A percentile compares a stretch with the other conserved stretches of the same genome.
Evolutionary conservation across 2,113 vertebrate species (phyloP).

Genomic region (Saimiri boliviensis): DNA sequence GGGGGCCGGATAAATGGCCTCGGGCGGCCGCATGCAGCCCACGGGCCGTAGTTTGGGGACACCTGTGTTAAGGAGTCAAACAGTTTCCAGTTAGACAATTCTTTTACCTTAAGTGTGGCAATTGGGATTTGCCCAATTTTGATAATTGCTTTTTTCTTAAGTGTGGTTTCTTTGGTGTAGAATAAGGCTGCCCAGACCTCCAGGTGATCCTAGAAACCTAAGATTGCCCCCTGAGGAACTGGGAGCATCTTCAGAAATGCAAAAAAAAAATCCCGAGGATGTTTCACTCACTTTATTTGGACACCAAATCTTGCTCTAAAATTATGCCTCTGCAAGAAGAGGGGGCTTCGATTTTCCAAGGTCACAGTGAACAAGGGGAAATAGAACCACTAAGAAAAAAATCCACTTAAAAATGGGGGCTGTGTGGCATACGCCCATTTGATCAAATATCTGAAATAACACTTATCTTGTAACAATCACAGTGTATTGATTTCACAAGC

Average conservation of each 20-base stretch:
- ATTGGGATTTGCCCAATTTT: not conserved
- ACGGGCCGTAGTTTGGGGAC: no score
- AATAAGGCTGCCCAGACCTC: not conserved
- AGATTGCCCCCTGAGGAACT: not conserved
- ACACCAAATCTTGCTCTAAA: slow-evolving; percentile 33
- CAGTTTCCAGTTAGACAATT: not conserved
- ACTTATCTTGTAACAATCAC: slow-evolving; percentile 55
- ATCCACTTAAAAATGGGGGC: not conserved
- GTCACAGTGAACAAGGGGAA: not conserved
- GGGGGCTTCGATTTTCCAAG: not conserved
- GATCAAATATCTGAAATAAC: slow-evolving; percentile 63
- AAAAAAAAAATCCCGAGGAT: not conserved
- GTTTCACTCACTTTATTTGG: not conserved
- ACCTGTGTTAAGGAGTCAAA: not conserved
- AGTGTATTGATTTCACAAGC: slow-evolving; percentile 49
- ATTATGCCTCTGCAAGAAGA: slow-evolving; percentile 35
- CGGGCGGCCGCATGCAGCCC: no score
- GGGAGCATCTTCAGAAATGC: not conserved
- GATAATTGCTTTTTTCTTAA: not conserved
- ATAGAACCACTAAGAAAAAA: slow-evolving; percentile 37
- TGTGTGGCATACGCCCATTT: slow-evolving; percentile 20
- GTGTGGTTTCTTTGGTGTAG: not conserved
- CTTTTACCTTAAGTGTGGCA: not conserved
- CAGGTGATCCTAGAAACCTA: not conserved
- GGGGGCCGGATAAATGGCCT: no score